Base-by-base conservation (phyloP, 2,113 vertebrate species). In the Dunckerocampus dactyliophorus region DNA sequence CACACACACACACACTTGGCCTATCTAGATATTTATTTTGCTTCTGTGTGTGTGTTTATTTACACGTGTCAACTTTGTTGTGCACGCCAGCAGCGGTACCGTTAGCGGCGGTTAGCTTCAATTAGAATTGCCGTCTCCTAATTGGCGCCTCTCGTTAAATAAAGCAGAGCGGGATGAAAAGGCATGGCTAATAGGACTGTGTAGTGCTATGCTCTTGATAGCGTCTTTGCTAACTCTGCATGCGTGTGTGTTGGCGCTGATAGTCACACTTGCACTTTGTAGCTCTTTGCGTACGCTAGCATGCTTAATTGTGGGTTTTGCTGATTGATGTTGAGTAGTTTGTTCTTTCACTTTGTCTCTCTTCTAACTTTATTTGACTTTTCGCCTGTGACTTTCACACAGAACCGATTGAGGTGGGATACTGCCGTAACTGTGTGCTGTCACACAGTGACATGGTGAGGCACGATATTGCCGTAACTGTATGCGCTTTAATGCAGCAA, bases 71-170 rank as follows among this genome's bases (percentile, higher is more conserved):
- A 55, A 74, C 83, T 82, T 81, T 80, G 75, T 83, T 78, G 77
- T 77, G 58, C 43, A 46, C 63, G 86, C 82, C 84, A 86, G 84
- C 77, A 71, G 82, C 62, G 54, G 73, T 76, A 77, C 62, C 75
- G 72, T 82, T 84, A 82, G 80, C 71, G 64, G 67, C 77, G 64
- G 84, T 83, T 83, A 81, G 82, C 77, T 85, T 86, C 82, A 84
- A 80, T 85, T 82, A 78, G 74, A 83, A 85, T 82, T 54, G 17
- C 46, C 34, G 66, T 46, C 63, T 74, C 74, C 61, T 88, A 85
- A 88, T 84, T 85, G 84, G 77, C 59, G 34, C 54, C 72, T 81
- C 74, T 81, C 65, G 74, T 81, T 85, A 78, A 85, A 85, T 82
- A 85, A 81, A 74, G 62, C 59, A 62, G 57, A 67, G 54, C 55